Conservation (phyloP, 2,113 vertebrate species). For the Nibea coibor region DNA sequence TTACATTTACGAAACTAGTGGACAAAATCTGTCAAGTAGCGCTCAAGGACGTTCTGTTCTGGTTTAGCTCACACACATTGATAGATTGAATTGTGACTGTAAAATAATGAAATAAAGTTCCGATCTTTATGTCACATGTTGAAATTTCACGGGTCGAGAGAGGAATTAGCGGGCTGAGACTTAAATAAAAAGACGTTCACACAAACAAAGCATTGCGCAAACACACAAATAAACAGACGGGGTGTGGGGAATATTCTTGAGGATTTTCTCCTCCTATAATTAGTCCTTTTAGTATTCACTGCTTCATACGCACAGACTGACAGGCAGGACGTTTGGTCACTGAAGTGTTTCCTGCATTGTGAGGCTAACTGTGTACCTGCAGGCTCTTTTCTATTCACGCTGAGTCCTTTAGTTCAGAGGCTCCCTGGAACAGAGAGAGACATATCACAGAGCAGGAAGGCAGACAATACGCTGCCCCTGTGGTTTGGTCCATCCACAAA, state of each 20-base stretch:
- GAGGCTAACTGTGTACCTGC: neutral
- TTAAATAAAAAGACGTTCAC: neutral
- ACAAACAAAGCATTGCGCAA: neutral
- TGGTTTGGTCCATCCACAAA: constrained; percentile 29
- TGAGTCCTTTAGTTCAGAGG: constrained; percentile 7
- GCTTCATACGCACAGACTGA: neutral
- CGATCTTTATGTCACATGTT: neutral
- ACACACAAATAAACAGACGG: neutral
- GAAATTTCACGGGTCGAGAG: neutral
- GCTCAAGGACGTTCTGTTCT: constrained; percentile 1
- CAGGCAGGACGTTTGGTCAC: neutral
- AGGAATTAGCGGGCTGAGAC: neutral
- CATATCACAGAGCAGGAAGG: constrained; percentile 19
- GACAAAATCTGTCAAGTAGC: constrained; percentile 16
- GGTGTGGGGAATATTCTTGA: neutral
- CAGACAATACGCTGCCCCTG: constrained; percentile 22
- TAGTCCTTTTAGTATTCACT: constrained; percentile 9
- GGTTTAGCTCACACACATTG: neutral
- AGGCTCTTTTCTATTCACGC: constrained; percentile 12
- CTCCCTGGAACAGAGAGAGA: neutral
- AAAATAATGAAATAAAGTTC: neutral
- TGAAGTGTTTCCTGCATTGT: constrained; percentile 11
- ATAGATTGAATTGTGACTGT: constrained; percentile 15
- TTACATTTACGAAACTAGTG: neutral
- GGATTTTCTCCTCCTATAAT: neutral